A percentile compares a stretch with the other conserved stretches of the same genome.
phyloP scores from a whole-genome alignment of 1,140 invertebrate species.

The Goniozus legneri region DNA sequence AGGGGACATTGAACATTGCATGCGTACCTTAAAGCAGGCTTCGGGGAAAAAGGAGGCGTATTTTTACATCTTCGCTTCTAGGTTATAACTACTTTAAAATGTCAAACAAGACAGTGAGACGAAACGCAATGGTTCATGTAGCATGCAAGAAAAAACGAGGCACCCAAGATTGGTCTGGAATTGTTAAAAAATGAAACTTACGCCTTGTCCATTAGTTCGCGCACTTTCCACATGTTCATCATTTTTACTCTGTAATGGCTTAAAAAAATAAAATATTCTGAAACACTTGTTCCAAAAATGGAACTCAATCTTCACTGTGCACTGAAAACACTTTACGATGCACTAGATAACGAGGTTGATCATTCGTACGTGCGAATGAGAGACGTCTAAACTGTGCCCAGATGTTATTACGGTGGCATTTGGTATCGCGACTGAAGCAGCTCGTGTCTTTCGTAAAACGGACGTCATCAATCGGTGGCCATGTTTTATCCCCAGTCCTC shows the following conservation, averaged over 20 bases:
- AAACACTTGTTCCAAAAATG: too few relatives aligned
- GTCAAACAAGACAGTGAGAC: too few relatives aligned
- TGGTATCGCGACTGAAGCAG: conserved; percentile 29
- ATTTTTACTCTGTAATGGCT: too few relatives aligned
- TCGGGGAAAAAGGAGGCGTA: not conserved
- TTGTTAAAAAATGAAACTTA: conserved; percentile 60
- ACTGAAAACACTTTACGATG: too few relatives aligned
- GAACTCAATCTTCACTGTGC: conserved; percentile 10
- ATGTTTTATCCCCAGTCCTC: too few relatives aligned
- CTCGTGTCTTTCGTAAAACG: too few relatives aligned
- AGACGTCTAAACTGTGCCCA: conserved; percentile 28
- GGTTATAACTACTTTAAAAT: conserved; percentile 2
- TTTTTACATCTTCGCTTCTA: too few relatives aligned
- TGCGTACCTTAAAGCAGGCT: conserved; percentile 13
- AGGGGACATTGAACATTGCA: too few relatives aligned
- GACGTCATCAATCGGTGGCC: conserved; percentile 49
- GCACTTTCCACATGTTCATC: conserved; percentile 90
- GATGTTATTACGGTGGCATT: conserved; percentile 39
- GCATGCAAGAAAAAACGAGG: conserved; percentile 10
- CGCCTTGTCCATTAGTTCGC: conserved; percentile 93
- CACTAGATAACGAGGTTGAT: conserved; percentile 10
- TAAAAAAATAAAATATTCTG: too few relatives aligned
- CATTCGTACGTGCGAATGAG: conserved; percentile 13
- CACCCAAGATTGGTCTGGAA: too few relatives aligned
- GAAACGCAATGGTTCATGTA: conserved; percentile 33